Conservation (phyloP, 2,888 invertebrate genomes). For the Crematogaster levior region DNA sequence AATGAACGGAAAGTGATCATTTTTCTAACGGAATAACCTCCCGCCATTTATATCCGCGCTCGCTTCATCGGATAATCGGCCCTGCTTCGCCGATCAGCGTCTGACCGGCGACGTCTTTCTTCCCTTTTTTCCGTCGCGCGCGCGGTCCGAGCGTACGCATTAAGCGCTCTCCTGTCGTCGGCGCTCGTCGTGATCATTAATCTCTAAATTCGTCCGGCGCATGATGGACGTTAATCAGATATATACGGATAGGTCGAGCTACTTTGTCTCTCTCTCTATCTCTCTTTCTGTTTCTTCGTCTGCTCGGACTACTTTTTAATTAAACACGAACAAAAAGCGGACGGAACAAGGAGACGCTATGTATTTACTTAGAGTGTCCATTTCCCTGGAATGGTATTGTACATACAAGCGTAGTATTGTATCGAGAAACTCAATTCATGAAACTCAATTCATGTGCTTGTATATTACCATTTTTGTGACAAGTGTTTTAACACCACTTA, state of each 20-base stretch:
- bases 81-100: slow-evolving; percentile 52
- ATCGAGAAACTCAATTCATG: slow-evolving; percentile 5
- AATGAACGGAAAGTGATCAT: slow-evolving; percentile 52
- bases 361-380: slow-evolving; percentile 68
- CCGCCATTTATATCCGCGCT: not conserved
- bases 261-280: slow-evolving; percentile 50
- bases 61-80: slow-evolving; percentile 59
- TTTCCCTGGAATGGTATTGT: slow-evolving; percentile 64
- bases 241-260: slow-evolving; percentile 64
- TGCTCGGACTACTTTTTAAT: slow-evolving; percentile 72
- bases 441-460: slow-evolving; percentile 62
- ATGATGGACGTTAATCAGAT: slow-evolving; percentile 74
- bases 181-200: slow-evolving; percentile 67
- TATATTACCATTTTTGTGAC: slow-evolving; percentile 65
- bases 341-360: slow-evolving; percentile 55
- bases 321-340: slow-evolving; percentile 71
- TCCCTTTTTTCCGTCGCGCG: slow-evolving; percentile 56
- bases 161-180: slow-evolving; percentile 70
- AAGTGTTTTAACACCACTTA: slow-evolving; percentile 64
- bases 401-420: not conserved
- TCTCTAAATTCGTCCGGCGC: slow-evolving; percentile 71
- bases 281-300: slow-evolving; percentile 38
- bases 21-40: slow-evolving; percentile 56
- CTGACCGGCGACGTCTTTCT: slow-evolving; percentile 59
- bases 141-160: slow-evolving; percentile 58